These are phyloP conservation scores for Agapostemon virescens DNA, from an alignment of 2,888 invertebrate genomes.

Conservation along the genomic window DNA sequence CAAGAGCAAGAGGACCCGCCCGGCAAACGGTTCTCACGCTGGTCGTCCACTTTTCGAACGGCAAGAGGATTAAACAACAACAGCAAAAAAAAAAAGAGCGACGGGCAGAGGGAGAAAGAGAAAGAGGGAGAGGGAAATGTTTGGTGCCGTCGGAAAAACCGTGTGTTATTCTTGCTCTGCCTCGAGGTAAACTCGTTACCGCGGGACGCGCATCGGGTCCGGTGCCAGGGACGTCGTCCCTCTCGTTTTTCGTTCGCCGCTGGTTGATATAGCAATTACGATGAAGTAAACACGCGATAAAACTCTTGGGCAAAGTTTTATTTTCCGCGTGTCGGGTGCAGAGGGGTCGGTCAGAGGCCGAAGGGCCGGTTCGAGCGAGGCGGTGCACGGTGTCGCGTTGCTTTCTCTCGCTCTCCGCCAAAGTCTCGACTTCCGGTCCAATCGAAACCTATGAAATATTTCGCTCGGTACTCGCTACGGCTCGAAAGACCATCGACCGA, in stretches of 20 bases:
- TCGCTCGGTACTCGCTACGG: no score
- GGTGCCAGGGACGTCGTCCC: not conserved
- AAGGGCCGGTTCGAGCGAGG: not conserved
- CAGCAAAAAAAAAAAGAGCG: not conserved
- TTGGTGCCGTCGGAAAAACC: constrained; percentile 34
- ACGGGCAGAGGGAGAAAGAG: not conserved
- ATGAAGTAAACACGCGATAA: constrained; percentile 57
- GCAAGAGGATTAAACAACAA: not conserved
- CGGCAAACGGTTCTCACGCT: constrained; percentile 42
- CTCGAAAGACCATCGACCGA: no score
- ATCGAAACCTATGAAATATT: no score
- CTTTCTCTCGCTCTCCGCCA: not conserved
- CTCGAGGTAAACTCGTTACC: constrained; percentile 56
- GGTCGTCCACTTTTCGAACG: constrained; percentile 10
- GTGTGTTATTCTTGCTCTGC: constrained; percentile 44
- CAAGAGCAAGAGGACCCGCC: constrained; percentile 18
- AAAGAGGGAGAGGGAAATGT: constrained; percentile 32
- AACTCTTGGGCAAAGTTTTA: constrained; percentile 55
- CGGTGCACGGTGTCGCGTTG: not conserved
- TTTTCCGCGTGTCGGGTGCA: constrained; percentile 44
- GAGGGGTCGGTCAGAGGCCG: not conserved
- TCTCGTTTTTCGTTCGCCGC: constrained; percentile 21
- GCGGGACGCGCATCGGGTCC: not conserved
- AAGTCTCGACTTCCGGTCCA: no score
- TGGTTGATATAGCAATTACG: constrained; percentile 61